Conservation (phyloP, 1,140 invertebrate species). For the Diplogasteroides magnus region DNA sequence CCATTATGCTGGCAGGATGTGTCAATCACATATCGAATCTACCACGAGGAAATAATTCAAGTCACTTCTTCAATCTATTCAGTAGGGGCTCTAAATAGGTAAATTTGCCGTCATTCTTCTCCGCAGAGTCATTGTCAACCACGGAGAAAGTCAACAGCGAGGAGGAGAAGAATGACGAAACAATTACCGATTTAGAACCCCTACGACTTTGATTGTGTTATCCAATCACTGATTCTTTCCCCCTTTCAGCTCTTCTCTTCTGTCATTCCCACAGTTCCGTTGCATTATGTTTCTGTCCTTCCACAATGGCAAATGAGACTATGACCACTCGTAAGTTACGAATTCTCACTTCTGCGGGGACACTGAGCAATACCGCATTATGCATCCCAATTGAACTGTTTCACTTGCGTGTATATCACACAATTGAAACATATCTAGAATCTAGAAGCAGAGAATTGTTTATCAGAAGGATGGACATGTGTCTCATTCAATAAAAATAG, state of each 20-base stretch:
- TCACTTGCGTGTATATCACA: too few relatives aligned
- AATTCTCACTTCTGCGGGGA: too few relatives aligned
- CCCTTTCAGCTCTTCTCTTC: background rate
- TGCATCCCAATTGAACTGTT: too few relatives aligned
- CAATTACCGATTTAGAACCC: too few relatives aligned
- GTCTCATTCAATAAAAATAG: too few relatives aligned
- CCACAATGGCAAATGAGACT: background rate
- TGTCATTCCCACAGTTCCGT: background rate
- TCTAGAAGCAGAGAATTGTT: too few relatives aligned
- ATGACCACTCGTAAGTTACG: background rate
- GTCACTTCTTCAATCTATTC: background rate
- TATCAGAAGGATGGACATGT: background rate
- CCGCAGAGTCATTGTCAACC: background rate
- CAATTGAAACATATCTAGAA: background rate
- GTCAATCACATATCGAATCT: background rate
- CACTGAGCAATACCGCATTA: too few relatives aligned
- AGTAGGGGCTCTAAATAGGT: background rate
- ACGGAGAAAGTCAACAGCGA: background rate
- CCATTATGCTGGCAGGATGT: background rate
- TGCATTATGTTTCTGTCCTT: background rate
- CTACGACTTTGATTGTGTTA: background rate
- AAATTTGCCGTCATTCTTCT: too few relatives aligned
- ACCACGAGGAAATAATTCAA: background rate
- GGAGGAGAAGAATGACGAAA: too few relatives aligned
- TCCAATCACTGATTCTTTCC: background rate